Conservation (phyloP, 1,140 invertebrate genomes). For the Sycobia sp. region DNA sequence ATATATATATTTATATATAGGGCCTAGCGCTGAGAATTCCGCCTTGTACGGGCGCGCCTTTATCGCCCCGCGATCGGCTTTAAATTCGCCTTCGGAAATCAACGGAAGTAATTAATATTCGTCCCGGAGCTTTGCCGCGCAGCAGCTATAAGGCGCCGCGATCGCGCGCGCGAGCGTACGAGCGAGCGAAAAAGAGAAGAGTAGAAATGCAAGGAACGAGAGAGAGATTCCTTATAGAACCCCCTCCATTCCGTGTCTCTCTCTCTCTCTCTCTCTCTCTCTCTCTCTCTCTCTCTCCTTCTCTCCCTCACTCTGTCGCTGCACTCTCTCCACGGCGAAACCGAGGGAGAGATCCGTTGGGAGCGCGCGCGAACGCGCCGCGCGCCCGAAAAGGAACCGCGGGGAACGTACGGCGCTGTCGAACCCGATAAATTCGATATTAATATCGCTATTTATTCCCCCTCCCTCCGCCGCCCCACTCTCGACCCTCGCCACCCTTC, state of each 20-base stretch:
- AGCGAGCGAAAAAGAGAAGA: too few species aligned
- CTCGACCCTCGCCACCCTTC: too few species aligned
- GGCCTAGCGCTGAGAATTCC: not conserved
- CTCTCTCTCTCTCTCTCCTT: not conserved
- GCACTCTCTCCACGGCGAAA: too few species aligned
- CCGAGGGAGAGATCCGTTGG: too few species aligned
- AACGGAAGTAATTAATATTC: constrained; percentile 36
- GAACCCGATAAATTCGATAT: constrained; percentile 35
- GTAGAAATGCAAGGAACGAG: too few species aligned
- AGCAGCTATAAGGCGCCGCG: constrained; percentile 4
- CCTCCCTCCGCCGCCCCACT: too few species aligned
- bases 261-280: not conserved
- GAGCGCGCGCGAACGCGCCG: not conserved
- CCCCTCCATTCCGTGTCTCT: too few species aligned
- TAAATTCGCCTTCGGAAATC: constrained; percentile 31
- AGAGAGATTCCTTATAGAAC: constrained; percentile 3
- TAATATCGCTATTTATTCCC: constrained; percentile 36
- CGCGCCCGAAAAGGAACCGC: not conserved
- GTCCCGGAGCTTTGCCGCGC: constrained; percentile 8
- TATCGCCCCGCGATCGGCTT: constrained; percentile 24
- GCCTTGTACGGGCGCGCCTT: not conserved
- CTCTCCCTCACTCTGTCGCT: too few species aligned
- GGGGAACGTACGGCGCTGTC: constrained; percentile 23
- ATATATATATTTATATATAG: too few species aligned
- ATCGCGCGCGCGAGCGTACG: too few species aligned